Conservation (phyloP, 2,113 vertebrate genomes). For the Craseonycteris thonglongyai region DNA sequence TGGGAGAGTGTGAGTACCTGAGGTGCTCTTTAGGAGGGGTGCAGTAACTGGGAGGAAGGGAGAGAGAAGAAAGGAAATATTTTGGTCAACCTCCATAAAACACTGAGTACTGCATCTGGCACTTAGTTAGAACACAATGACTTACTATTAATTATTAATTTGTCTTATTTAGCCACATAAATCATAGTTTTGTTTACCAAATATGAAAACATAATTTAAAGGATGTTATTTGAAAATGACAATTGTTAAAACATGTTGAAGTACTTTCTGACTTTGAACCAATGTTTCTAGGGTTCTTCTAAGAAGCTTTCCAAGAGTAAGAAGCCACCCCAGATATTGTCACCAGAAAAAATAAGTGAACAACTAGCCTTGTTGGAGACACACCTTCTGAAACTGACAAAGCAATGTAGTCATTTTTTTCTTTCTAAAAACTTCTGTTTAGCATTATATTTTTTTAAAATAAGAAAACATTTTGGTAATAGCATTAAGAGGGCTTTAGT, state of each 20-base stretch:
- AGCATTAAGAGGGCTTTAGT: slow-evolving; percentile 25
- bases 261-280: background rate
- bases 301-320: slow-evolving; percentile 54
- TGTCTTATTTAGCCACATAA: background rate
- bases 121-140: background rate
- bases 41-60: background rate
- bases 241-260: background rate
- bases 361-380: slow-evolving; percentile 82
- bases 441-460: slow-evolving; percentile 41
- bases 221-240: slow-evolving; percentile 9
- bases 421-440: background rate
- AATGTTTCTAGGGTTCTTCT: slow-evolving; percentile 66
- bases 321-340: slow-evolving; percentile 48
- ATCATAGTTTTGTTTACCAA: background rate
- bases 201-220: background rate
- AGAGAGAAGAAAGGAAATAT: background rate
- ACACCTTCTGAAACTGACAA: slow-evolving; percentile 78
- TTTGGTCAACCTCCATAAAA: background rate
- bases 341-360: slow-evolving; percentile 77
- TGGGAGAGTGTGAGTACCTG: background rate
- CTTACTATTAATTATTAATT: background rate
- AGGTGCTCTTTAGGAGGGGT: background rate
- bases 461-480: slow-evolving; percentile 25
- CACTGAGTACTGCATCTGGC: background rate
- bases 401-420: slow-evolving; percentile 60